phyloP scores from a whole-genome alignment of 2,888 invertebrate genomes.

The Lepas anatifera region DNA sequence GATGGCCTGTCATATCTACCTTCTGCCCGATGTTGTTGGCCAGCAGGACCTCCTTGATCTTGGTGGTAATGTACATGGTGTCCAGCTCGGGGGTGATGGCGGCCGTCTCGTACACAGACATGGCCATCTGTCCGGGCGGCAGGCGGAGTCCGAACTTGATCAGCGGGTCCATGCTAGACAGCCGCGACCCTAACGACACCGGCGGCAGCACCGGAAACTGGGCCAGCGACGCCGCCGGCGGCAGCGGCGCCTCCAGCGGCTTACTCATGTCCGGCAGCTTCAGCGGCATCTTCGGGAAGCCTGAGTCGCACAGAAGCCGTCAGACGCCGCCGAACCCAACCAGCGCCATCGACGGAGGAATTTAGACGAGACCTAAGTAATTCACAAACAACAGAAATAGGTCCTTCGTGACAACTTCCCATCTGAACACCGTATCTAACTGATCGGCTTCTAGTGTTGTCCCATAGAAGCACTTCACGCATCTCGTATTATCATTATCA shows the following conservation, averaged over 20 bases:
- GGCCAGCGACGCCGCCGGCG: slow-evolving; percentile 24
- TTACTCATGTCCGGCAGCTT: slow-evolving; percentile 24
- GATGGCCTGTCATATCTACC: no score
- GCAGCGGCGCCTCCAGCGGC: slow-evolving; percentile 24
- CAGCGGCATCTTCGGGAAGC: slow-evolving; percentile 23
- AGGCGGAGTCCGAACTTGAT: slow-evolving; percentile 11
- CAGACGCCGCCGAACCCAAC: no score
- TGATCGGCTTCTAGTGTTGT: no score
- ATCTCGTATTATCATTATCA: no score
- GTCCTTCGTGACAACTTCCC: no score
- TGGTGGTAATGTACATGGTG: slow-evolving; percentile 89
- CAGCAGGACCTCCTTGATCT: slow-evolving; percentile 89
- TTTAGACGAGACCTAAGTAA: no score
- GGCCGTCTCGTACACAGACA: slow-evolving; percentile 91
- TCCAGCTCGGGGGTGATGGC: slow-evolving; percentile 92
- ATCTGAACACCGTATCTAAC: no score
- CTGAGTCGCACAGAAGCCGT: no score
- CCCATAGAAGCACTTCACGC: no score
- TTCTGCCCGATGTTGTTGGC: slow-evolving; percentile 98
- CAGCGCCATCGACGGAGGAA: no score
- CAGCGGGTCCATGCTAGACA: slow-evolving; percentile 30
- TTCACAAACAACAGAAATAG: no score
- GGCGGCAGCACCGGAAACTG: slow-evolving; percentile 26
- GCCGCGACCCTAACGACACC: slow-evolving; percentile 26
- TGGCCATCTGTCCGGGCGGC: neutral